These are phyloP conservation scores for Acrocyrtus sp. DNA, from an alignment of 2,888 invertebrate genomes.

Conservation along the genomic window DNA sequence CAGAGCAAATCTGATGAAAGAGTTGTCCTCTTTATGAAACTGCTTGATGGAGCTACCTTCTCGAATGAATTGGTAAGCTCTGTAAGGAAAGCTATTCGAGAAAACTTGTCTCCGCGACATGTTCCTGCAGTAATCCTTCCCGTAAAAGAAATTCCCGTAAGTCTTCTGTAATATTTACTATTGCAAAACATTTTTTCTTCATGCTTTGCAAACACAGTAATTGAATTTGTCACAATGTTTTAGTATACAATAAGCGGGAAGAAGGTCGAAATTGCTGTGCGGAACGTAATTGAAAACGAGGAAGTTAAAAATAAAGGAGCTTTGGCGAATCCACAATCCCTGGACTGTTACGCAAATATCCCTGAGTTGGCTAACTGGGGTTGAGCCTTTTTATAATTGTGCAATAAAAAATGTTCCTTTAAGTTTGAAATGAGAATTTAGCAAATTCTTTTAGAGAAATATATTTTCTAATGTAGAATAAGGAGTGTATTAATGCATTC, in stretches of 20 bases:
- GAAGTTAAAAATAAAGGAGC: slow-evolving; percentile 68
- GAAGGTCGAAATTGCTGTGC: slow-evolving; percentile 72
- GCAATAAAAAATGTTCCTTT: neutral
- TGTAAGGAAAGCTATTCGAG: slow-evolving; percentile 67
- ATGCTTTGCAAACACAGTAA: neutral
- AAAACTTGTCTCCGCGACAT: slow-evolving; percentile 69
- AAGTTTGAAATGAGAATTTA: no score
- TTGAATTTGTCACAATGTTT: neutral
- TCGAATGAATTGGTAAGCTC: slow-evolving; percentile 66
- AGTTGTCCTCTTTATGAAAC: slow-evolving; percentile 70
- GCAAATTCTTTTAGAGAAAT: neutral
- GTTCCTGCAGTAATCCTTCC: slow-evolving; percentile 69
- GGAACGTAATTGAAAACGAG: slow-evolving; percentile 67
- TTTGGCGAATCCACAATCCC: slow-evolving; percentile 68
- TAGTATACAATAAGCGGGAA: slow-evolving; percentile 72
- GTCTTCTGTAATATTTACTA: no score
- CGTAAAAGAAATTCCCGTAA: slow-evolving; percentile 64
- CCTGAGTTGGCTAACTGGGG: slow-evolving; percentile 63
- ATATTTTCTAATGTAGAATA: neutral
- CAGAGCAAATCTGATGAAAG: slow-evolving; percentile 68
- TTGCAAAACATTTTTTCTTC: no score
- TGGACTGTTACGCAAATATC: slow-evolving; percentile 67
- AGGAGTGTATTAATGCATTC: no score
- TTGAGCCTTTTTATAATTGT: slow-evolving; percentile 8
- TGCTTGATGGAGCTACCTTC: slow-evolving; percentile 65